A percentile compares a stretch with the other conserved stretches of the same genome.
phyloP scores from a whole-genome alignment of 2,113 vertebrate genomes.

The Callaeas wilsoni region DNA sequence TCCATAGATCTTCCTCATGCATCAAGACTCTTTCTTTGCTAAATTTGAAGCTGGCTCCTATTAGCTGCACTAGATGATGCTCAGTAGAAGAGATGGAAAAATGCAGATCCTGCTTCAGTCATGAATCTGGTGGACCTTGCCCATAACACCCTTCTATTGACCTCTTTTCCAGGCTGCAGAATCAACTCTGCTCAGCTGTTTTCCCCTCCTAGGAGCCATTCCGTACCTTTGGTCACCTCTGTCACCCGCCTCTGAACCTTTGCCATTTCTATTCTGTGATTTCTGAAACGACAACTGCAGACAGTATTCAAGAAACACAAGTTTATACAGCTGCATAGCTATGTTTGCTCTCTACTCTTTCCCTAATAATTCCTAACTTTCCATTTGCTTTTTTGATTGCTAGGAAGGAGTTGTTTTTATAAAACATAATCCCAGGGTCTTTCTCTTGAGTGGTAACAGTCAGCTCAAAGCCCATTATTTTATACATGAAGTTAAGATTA shows the following conservation, averaged over 20 bases:
- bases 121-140: neutral
- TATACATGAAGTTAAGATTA: conserved; percentile 15
- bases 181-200: neutral
- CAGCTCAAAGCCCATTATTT: conserved; percentile 10
- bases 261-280: neutral
- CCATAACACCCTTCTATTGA: neutral
- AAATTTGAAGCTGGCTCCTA: neutral
- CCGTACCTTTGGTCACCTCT: neutral
- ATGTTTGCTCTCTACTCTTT: neutral
- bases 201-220: neutral
- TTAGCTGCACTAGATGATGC: neutral
- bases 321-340: conserved; percentile 39
- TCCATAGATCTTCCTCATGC: neutral
- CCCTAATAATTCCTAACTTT: conserved; percentile 16
- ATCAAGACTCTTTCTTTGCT: neutral
- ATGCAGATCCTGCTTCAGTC: neutral
- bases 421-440: conserved; percentile 27
- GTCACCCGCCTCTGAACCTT: neutral
- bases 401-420: conserved; percentile 32
- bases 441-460: conserved; percentile 9
- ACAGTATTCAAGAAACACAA: neutral
- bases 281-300: neutral
- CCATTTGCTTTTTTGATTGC: conserved; percentile 27
- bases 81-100: neutral
- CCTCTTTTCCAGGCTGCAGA: neutral